phyloP scores from a whole-genome alignment of 2,888 invertebrate species.

The Galerucella pusilla region DNA sequence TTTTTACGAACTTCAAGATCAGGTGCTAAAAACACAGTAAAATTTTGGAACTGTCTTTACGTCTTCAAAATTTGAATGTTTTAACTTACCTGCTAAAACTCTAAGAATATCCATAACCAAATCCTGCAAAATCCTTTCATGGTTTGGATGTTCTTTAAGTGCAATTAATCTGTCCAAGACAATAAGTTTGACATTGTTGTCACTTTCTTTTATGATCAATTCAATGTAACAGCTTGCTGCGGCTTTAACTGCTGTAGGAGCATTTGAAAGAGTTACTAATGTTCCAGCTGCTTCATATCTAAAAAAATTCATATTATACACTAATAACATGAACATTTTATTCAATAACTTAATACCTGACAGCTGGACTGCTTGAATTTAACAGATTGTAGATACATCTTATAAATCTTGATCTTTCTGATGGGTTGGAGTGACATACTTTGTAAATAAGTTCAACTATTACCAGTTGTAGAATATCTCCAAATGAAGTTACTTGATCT shows the following conservation, averaged over 20 bases:
- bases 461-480: slow-evolving; percentile 97
- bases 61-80: not conserved
- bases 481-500: slow-evolving; percentile 93
- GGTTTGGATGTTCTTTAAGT: slow-evolving; percentile 83
- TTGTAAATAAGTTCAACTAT: slow-evolving; percentile 99
- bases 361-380: slow-evolving; percentile 95
- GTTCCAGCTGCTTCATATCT: slow-evolving; percentile 98
- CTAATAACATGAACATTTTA: not conserved
- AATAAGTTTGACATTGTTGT: slow-evolving; percentile 99
- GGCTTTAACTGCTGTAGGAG: slow-evolving; percentile 89
- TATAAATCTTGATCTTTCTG: slow-evolving; percentile 96
- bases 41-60: not conserved
- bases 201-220: slow-evolving; percentile 98
- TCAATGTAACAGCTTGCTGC: slow-evolving; percentile 99
- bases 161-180: slow-evolving; percentile 93
- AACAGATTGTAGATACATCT: slow-evolving; percentile 98
- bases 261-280: slow-evolving; percentile 94
- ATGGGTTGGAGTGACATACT: slow-evolving; percentile 95
- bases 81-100: slow-evolving; percentile 78
- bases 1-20: slow-evolving; percentile 83
- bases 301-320: too few species aligned
- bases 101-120: slow-evolving; percentile 98
- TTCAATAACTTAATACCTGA: slow-evolving; percentile 67
- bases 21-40: slow-evolving; percentile 64
- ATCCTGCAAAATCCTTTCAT: slow-evolving; percentile 88